Percentiles rank a stretch among this genome's conserved stretches.
phyloP scores from a whole-genome alignment of 2,113 vertebrate genomes.

The Embiotoca jacksoni region DNA sequence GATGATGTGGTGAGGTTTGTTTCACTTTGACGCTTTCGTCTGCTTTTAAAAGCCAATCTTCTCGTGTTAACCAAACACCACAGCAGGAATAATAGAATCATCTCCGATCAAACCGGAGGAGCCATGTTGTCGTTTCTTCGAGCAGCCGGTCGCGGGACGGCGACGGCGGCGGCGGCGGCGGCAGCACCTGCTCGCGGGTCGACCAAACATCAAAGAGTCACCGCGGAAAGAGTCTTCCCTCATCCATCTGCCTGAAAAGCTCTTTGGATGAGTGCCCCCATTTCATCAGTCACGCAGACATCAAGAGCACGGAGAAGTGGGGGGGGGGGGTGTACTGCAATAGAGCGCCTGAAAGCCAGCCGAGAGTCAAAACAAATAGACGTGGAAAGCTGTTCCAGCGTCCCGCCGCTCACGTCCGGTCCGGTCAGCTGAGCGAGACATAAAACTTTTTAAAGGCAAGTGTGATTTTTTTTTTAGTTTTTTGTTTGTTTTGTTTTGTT shows the following conservation, averaged over 20 bases:
- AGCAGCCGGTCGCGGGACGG: constrained; percentile 9
- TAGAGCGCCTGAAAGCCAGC: constrained; percentile 71
- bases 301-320: constrained; percentile 54
- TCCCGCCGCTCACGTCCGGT: constrained; percentile 2
- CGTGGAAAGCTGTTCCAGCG: constrained; percentile 51
- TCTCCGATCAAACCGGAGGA: constrained; percentile 19
- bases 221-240: constrained; percentile 46
- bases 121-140: constrained; percentile 23
- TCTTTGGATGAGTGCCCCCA: constrained; percentile 68
- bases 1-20: constrained; percentile 51
- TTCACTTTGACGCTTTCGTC: constrained; percentile 45
- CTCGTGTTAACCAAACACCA: constrained; percentile 54
- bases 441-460: background rate
- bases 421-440: background rate
- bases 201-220: constrained; percentile 33
- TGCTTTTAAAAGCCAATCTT: constrained; percentile 59
- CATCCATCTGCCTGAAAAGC: constrained; percentile 52
- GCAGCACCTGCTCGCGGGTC: constrained; percentile 26
- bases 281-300: constrained; percentile 71
- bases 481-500: background rate
- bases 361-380: constrained; percentile 73
- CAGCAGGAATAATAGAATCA: constrained; percentile 42
- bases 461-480: background rate
- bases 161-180: constrained; percentile 47
- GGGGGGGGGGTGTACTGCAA: constrained; percentile 54